phyloP scores from a whole-genome alignment of 2,888 invertebrate genomes.

The Cyaniris semiargus region DNA sequence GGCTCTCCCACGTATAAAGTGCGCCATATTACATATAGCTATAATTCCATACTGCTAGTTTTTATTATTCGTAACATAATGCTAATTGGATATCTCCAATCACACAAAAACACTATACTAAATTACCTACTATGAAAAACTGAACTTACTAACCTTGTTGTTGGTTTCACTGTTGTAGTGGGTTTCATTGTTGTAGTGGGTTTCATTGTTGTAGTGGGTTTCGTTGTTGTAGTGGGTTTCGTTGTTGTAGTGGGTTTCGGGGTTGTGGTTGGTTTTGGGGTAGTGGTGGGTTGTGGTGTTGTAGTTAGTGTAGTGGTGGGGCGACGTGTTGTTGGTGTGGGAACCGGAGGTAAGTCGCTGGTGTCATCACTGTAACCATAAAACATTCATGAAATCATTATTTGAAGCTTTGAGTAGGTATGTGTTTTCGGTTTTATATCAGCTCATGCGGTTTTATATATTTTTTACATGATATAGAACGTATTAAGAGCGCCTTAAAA shows the following conservation, averaged over 20 bases:
- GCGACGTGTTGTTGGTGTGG: constrained; percentile 1
- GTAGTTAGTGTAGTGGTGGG: constrained; percentile 31
- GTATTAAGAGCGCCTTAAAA: no score
- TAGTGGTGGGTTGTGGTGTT: background rate
- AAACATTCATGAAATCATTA: background rate
- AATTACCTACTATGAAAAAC: no score
- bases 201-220: constrained; percentile 35
- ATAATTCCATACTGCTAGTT: no score
- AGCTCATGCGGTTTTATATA: no score
- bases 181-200: constrained; percentile 32
- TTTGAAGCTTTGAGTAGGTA: background rate
- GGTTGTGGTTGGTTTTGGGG: constrained; percentile 34
- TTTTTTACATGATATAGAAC: no score
- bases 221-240: constrained; percentile 39
- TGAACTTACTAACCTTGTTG: constrained; percentile 13
- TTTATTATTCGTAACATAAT: no score
- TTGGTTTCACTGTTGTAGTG: constrained; percentile 33
- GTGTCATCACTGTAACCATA: constrained; percentile 50
- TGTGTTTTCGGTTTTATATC: no score
- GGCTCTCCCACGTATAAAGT: no score
- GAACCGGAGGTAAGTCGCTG: background rate
- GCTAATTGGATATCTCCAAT: no score
- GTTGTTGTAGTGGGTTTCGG: constrained; percentile 40
- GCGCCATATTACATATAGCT: no score
- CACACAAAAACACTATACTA: no score